These are phyloP conservation scores for Arenicola marina DNA, from an alignment of 2,888 invertebrate genomes.

Conservation along the genomic window DNA sequence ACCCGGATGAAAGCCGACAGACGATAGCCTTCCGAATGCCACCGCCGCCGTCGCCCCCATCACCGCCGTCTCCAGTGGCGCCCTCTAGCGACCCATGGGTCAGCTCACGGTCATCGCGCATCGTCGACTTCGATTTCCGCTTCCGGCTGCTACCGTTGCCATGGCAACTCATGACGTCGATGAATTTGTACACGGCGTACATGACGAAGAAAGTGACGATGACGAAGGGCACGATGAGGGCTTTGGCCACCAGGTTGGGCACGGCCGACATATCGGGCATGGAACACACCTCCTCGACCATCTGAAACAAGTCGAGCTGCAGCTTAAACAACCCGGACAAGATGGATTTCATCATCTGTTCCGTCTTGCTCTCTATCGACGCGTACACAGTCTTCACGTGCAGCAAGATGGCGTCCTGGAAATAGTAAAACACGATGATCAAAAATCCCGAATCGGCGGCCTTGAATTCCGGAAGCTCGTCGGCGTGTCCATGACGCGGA, in stretches of 20 bases:
- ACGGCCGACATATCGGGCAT: slow-evolving; percentile 25
- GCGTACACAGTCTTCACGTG: slow-evolving; percentile 30
- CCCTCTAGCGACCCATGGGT: too few relatives aligned
- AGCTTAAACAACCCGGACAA: slow-evolving; percentile 32
- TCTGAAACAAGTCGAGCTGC: slow-evolving; percentile 30
- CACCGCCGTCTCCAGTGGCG: background rate
- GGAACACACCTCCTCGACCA: slow-evolving; percentile 29
- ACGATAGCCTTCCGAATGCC: slow-evolving; percentile 15
- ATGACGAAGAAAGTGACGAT: slow-evolving; percentile 21
- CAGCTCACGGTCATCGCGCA: too few relatives aligned
- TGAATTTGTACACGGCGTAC: slow-evolving; percentile 15
- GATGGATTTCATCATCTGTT: slow-evolving; percentile 22
- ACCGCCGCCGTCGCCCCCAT: background rate
- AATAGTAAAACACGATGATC: slow-evolving; percentile 35
- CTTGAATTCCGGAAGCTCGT: background rate
- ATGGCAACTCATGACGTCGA: background rate
- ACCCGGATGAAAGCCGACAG: slow-evolving; percentile 26
- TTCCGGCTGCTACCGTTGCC: too few relatives aligned
- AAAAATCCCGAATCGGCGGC: slow-evolving; percentile 26
- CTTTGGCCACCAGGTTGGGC: slow-evolving; percentile 26
- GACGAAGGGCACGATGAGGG: slow-evolving; percentile 32
- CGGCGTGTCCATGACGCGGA: background rate
- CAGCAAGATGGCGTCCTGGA: slow-evolving; percentile 37
- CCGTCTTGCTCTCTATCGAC: slow-evolving; percentile 11
- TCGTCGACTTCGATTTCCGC: too few relatives aligned